A percentile compares a stretch with the other conserved stretches of the same genome.
These are phyloP conservation scores for Phorcus lineatus DNA, from an alignment of 2,888 invertebrate genomes.

Conservation along the genomic window DNA sequence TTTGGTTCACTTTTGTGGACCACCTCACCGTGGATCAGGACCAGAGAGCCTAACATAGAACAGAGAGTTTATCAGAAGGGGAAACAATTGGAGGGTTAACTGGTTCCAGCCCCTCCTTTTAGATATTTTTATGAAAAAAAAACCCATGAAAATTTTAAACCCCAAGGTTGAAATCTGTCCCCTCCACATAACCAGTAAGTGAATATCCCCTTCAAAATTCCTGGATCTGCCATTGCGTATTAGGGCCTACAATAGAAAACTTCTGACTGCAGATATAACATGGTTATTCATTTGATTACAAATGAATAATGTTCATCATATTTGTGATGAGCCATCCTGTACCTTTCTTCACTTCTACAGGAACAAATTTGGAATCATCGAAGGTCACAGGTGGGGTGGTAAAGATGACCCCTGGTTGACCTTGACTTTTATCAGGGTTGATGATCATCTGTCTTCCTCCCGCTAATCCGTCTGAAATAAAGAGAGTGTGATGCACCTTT, in stretches of 20 bases:
- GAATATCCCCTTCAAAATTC: too few species aligned
- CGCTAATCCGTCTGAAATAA: conserved; percentile 61
- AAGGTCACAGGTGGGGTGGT: conserved; percentile 78
- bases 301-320: background rate
- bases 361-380: conserved; percentile 84
- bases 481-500: background rate
- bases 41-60: conserved; percentile 82
- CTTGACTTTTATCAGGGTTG: conserved; percentile 82
- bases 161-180: too few species aligned
- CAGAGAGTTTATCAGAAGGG: background rate
- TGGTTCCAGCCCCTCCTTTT: too few species aligned
- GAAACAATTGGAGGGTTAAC: too few species aligned
- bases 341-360: conserved; percentile 91
- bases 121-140: too few species aligned
- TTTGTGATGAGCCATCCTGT: conserved; percentile 30
- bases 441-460: conserved; percentile 79
- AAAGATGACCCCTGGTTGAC: conserved; percentile 79
- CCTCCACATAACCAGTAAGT: too few species aligned
- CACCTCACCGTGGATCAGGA: conserved; percentile 93
- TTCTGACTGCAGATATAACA: too few species aligned
- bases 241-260: too few species aligned
- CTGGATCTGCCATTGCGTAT: too few species aligned
- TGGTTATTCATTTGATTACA: too few species aligned
- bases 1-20: conserved; percentile 94
- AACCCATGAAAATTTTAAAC: too few species aligned